A percentile compares a stretch with the other conserved stretches of the same genome.
Conservation (phyloP, 2,888 invertebrate genomes). For the Hyalella azteca region DNA sequence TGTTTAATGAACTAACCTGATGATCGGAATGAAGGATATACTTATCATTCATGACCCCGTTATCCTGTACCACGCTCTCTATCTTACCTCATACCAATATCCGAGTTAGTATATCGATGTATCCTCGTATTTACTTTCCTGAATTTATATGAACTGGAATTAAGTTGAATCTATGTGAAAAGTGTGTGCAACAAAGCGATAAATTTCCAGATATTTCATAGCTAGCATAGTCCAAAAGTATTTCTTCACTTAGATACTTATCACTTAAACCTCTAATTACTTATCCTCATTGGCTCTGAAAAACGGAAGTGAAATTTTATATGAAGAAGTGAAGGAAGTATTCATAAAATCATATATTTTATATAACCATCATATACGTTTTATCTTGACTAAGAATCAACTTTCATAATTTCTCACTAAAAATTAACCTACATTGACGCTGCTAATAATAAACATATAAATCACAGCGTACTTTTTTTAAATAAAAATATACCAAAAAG, state of each 20-base stretch:
- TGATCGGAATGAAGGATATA: no score
- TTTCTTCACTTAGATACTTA: neutral
- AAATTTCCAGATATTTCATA: neutral
- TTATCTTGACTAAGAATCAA: no score
- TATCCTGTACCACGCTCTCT: no score
- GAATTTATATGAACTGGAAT: neutral
- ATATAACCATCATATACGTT: neutral
- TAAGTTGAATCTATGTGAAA: neutral
- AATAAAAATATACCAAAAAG: no score
- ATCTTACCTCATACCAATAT: neutral
- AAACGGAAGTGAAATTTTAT: neutral
- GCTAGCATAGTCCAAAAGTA: neutral
- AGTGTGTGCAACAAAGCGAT: neutral
- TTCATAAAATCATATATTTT: neutral
- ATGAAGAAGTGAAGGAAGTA: neutral
- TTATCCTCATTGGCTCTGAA: neutral
- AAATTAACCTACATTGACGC: no score
- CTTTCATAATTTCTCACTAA: no score
- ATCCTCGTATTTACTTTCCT: neutral
- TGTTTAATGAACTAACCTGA: no score
- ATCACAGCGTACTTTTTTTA: no score
- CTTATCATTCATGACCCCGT: no score
- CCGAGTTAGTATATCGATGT: neutral
- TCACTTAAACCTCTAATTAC: neutral
- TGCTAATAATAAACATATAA: no score